A percentile compares a stretch with the other conserved stretches of the same genome.
These are phyloP conservation scores for Pachyramphus minor DNA, from an alignment of 2,113 vertebrate genomes.

Conservation along the genomic window DNA sequence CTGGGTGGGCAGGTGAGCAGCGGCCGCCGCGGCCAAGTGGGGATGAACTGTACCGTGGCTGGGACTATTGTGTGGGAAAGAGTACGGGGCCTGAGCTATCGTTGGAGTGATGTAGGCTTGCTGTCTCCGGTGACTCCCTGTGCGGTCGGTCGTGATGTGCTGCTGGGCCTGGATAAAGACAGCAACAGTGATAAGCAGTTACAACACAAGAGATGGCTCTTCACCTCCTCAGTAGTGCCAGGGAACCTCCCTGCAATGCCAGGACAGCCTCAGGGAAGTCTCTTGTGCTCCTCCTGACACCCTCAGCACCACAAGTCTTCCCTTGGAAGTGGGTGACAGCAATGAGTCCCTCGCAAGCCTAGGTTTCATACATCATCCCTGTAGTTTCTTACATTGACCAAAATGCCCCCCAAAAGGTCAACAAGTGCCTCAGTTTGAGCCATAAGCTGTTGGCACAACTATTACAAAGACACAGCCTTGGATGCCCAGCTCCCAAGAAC, in stretches of 20 bases:
- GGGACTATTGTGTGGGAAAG: conserved; percentile 93
- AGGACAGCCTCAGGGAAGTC: not conserved
- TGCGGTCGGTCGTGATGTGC: conserved; percentile 87
- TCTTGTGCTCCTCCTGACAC: not conserved
- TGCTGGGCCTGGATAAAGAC: conserved; percentile 85
- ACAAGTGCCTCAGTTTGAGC: not conserved
- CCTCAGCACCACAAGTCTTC: not conserved
- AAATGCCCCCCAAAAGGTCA: not conserved
- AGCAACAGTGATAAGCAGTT: conserved; percentile 6
- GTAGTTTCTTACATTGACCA: not conserved
- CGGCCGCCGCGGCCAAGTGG: conserved; percentile 82
- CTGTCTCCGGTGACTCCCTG: conserved; percentile 88
- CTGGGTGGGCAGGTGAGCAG: conserved; percentile 89
- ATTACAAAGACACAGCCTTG: not conserved
- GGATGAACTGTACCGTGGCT: conserved; percentile 90
- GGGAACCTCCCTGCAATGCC: not conserved
- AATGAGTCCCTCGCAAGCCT: not conserved
- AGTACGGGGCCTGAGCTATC: conserved; percentile 92
- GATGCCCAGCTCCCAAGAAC: not conserved
- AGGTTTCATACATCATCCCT: not conserved
- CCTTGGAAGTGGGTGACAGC: not conserved
- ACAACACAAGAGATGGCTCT: conserved; percentile 1
- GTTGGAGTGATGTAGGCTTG: conserved; percentile 98
- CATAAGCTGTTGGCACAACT: not conserved
- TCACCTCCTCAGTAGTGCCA: not conserved